Percentiles rank a stretch among this genome's conserved stretches.
These are phyloP conservation scores for Drosophila varians DNA, from an alignment of 1,140 invertebrate species.

Conservation along the genomic window DNA sequence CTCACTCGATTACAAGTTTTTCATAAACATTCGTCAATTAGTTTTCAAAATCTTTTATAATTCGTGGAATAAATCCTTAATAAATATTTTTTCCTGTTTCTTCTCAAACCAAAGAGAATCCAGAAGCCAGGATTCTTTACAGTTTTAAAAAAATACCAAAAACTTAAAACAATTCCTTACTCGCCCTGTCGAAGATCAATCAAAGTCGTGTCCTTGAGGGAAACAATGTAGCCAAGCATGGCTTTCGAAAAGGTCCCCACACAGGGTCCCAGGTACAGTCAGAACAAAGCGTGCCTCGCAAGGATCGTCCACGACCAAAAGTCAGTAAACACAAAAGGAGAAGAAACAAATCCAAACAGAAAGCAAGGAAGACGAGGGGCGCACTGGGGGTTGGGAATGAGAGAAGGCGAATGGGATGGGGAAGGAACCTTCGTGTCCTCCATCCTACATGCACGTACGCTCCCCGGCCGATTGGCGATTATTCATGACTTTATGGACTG, in stretches of 20 bases:
- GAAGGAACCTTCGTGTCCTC: conserved; percentile 29
- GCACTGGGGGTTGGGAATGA: conserved; percentile 4
- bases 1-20: too few species aligned
- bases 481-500: conserved; percentile 79
- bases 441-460: conserved; percentile 69
- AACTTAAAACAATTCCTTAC: conserved; percentile 1
- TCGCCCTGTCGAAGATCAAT: neutral
- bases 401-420: neutral
- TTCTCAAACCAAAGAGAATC: neutral
- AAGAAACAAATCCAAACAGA: conserved; percentile 42
- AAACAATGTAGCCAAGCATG: neutral
- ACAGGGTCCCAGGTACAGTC: conserved; percentile 58
- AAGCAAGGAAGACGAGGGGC: neutral
- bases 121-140: neutral
- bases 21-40: too few species aligned
- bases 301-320: conserved; percentile 52
- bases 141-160: neutral
- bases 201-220: neutral
- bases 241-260: neutral
- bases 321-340: conserved; percentile 9
- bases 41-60: too few species aligned
- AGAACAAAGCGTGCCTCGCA: conserved; percentile 13
- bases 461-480: conserved; percentile 58
- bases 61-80: too few species aligned
- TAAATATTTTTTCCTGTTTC: neutral